phyloP scores from a whole-genome alignment of 2,113 vertebrate genomes.

The Erinaceus europaeus region DNA sequence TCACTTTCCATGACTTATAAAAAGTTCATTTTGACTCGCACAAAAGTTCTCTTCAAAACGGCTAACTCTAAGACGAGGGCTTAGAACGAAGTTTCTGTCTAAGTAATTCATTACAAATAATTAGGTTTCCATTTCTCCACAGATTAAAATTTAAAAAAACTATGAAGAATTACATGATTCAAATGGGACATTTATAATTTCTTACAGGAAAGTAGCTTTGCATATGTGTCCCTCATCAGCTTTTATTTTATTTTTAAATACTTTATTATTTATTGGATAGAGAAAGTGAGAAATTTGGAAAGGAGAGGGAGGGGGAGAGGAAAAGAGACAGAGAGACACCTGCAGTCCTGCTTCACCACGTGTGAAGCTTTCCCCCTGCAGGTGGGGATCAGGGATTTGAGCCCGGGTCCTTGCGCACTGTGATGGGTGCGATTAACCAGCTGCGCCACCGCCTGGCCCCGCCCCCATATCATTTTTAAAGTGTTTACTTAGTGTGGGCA shows the following conservation, averaged over 20 bases:
- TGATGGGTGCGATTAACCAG: too few species aligned
- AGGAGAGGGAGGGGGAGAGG: too few species aligned
- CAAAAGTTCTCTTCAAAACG: slow-evolving; percentile 81
- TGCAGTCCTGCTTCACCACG: too few species aligned
- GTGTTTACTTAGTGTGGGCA: too few species aligned
- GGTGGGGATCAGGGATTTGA: too few species aligned
- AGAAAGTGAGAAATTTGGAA: too few species aligned
- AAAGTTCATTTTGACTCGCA: slow-evolving; percentile 83
- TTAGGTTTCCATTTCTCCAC: slow-evolving; percentile 73
- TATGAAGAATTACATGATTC: slow-evolving; percentile 76
- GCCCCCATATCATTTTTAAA: too few species aligned
- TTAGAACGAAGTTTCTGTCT: slow-evolving; percentile 73
- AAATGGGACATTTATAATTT: slow-evolving; percentile 73
- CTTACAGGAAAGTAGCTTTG: slow-evolving; percentile 78
- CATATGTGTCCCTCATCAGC: slow-evolving; percentile 72
- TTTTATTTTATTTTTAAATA: slow-evolving; percentile 64
- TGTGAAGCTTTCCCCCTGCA: too few species aligned
- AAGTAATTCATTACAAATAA: slow-evolving; percentile 79
- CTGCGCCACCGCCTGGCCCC: too few species aligned
- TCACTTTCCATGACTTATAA: slow-evolving; percentile 83
- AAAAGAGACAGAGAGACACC: too few species aligned
- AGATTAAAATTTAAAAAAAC: slow-evolving; percentile 68
- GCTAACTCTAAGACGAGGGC: slow-evolving; percentile 78
- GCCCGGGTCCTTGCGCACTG: too few species aligned
- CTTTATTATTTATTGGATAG: too few species aligned